phyloP scores from a whole-genome alignment of 2,113 vertebrate genomes.

The Nanorana parkeri region DNA sequence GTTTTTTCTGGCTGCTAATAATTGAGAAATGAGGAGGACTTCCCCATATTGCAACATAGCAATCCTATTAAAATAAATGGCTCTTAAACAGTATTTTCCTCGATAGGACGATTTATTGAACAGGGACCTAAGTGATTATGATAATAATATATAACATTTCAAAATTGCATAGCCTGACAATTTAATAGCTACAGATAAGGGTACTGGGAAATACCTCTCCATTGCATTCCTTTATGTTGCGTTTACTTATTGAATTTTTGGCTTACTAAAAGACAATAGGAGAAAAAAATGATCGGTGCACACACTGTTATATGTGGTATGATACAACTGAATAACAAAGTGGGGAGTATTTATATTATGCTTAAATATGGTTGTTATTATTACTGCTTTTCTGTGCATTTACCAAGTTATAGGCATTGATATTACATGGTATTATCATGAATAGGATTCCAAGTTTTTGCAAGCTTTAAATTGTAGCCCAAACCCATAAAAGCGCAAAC shows the following conservation, averaged over 20 bases:
- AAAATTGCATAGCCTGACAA: slow-evolving; percentile 42
- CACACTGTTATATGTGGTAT: no score
- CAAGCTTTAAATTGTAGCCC: no score
- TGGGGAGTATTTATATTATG: no score
- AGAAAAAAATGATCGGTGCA: background rate
- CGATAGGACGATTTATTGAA: slow-evolving; percentile 28
- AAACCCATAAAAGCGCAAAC: no score
- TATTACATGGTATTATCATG: no score
- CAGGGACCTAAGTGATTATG: slow-evolving; percentile 13
- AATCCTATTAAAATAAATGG: slow-evolving; percentile 45
- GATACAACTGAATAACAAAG: no score
- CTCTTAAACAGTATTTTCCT: slow-evolving; percentile 30
- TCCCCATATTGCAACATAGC: slow-evolving; percentile 18
- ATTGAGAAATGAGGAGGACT: slow-evolving; percentile 13
- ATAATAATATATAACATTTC: slow-evolving; percentile 36
- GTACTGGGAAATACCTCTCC: slow-evolving; percentile 25
- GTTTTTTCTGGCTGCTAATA: slow-evolving; percentile 30
- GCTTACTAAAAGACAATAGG: background rate
- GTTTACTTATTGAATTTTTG: slow-evolving; percentile 34
- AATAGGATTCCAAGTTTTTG: no score
- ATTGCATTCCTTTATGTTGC: slow-evolving; percentile 5
- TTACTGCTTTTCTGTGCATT: no score
- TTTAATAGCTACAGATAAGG: slow-evolving; percentile 33
- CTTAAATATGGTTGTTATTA: no score
- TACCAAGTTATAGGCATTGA: no score